phyloP scores from a whole-genome alignment of 2,113 vertebrate genomes.

The Barnardius zonarius region DNA sequence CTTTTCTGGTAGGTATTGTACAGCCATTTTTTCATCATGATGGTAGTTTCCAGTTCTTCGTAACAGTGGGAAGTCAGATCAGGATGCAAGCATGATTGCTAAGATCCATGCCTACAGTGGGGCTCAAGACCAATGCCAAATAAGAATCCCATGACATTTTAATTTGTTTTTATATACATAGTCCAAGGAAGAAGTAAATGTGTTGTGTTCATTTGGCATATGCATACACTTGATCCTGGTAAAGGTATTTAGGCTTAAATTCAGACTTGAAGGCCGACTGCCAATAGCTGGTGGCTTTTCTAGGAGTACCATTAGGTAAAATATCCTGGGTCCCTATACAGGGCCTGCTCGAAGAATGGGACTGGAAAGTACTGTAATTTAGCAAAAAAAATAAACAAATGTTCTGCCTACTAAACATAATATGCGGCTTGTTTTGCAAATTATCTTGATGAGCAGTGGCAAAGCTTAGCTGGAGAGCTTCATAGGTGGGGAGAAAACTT shows the following conservation, averaged over 20 bases:
- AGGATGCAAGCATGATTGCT: not conserved
- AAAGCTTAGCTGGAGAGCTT: not conserved
- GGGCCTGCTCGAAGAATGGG: not conserved
- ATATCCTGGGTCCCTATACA: not conserved
- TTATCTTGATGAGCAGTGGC: not conserved
- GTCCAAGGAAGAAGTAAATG: not conserved
- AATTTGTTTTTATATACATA: not conserved
- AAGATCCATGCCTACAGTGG: fast-evolving
- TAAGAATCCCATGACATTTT: not conserved
- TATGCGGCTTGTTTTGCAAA: not conserved
- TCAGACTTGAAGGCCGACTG: not conserved
- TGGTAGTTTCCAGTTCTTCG: not conserved
- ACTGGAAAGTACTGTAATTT: not conserved
- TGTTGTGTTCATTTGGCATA: not conserved
- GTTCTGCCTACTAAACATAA: not conserved
- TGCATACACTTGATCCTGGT: not conserved
- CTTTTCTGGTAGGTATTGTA: not conserved
- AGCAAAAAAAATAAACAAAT: not conserved
- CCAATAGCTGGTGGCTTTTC: not conserved
- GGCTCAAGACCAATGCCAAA: not conserved
- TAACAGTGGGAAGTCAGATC: not conserved
- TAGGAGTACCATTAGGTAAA: not conserved
- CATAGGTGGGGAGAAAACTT: not conserved
- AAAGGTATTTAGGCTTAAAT: not conserved
- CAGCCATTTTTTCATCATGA: not conserved